These are phyloP conservation scores for Rissa tridactyla DNA, from an alignment of 2,113 vertebrate genomes.

Conservation along the genomic window DNA sequence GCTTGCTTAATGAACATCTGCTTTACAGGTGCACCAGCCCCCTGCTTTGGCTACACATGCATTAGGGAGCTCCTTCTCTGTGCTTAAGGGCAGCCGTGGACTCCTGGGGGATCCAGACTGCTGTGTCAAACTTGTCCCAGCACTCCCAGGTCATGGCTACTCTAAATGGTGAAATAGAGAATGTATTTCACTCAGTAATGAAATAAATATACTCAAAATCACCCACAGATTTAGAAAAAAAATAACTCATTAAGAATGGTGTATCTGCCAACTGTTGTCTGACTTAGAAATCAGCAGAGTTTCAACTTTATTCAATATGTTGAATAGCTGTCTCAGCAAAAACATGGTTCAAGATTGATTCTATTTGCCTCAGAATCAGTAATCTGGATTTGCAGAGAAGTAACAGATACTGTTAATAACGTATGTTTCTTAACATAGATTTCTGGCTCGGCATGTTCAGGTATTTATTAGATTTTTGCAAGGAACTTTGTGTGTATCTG, in stretches of 20 bases:
- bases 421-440: neutral
- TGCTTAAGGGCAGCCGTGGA: neutral
- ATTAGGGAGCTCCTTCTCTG: neutral
- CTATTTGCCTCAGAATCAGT: neutral
- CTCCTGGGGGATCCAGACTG: neutral
- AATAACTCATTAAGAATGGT: neutral
- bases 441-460: neutral
- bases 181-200: neutral
- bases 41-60: rapidly evolving
- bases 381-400: neutral
- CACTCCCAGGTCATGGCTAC: neutral
- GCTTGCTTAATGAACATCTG: neutral
- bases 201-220: neutral
- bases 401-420: neutral
- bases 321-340: neutral
- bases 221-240: neutral
- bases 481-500: neutral
- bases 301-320: neutral
- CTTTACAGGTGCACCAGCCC: neutral
- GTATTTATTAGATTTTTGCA: neutral
- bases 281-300: neutral
- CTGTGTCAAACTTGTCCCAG: neutral
- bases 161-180: neutral
- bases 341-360: neutral
- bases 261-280: neutral